Evolutionary conservation across 2,113 vertebrate genomes (phyloP).

Genomic region (Centropristis striata): DNA sequence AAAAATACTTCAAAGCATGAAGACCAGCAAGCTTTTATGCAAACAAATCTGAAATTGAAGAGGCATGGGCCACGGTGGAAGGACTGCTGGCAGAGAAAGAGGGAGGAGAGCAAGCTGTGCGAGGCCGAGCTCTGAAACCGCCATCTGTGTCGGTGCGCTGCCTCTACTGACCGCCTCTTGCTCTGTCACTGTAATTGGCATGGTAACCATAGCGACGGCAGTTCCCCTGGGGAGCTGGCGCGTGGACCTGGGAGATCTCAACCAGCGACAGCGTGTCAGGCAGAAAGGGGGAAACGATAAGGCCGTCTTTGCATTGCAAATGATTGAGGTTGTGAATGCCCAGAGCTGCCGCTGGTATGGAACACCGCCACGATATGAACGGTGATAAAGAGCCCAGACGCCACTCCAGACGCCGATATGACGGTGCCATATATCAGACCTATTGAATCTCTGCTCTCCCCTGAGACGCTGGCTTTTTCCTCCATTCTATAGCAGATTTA

Average conservation of each 20-base stretch:
- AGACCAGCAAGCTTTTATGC: constrained; percentile 18
- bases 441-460: constrained; percentile 47
- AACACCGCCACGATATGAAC: constrained; percentile 35
- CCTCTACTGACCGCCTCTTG: constrained; percentile 53
- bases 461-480: constrained; percentile 31
- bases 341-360: constrained; percentile 16
- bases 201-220: constrained; percentile 67
- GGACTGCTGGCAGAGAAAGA: constrained; percentile 28
- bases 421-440: constrained; percentile 29
- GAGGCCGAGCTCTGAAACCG: constrained; percentile 49
- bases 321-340: constrained; percentile 54
- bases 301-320: constrained; percentile 75
- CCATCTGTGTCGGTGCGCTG: constrained; percentile 71
- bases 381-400: constrained; percentile 57
- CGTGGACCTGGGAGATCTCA: constrained; percentile 65
- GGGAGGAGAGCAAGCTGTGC: constrained; percentile 49
- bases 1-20: constrained; percentile 9
- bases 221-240: constrained; percentile 63
- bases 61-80: neutral
- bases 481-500: constrained; percentile 48
- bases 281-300: constrained; percentile 63
- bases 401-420: constrained; percentile 25
- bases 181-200: constrained; percentile 76
- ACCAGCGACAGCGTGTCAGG: constrained; percentile 26
- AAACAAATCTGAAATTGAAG: constrained; percentile 22